Evolutionary conservation across 2,797 vertebrate species (phyloP).

Genomic region (Pelobates cultripes): DNA sequence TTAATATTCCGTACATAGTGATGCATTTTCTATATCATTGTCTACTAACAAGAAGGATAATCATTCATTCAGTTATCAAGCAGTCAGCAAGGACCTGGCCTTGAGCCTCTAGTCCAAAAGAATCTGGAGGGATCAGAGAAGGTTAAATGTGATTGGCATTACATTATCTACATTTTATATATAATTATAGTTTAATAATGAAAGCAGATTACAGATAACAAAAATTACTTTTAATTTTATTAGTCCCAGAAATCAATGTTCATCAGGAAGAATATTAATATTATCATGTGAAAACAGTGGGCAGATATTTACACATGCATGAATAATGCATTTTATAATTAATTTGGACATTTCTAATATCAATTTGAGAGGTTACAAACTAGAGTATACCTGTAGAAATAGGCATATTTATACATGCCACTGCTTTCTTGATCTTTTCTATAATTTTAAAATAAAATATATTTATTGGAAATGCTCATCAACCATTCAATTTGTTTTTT

Average conservation of each 20-base stretch:
- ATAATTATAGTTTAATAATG: conserved; percentile 86
- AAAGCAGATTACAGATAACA: conserved; percentile 85
- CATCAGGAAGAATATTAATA: conserved; percentile 16
- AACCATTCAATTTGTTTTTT: too few species aligned
- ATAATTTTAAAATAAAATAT: too few species aligned
- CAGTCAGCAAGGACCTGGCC: conserved; percentile 88
- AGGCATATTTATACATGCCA: too few species aligned
- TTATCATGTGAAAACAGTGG: background rate
- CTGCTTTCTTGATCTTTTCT: too few species aligned
- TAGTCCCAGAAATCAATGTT: conserved; percentile 48
- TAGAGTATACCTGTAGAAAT: too few species aligned
- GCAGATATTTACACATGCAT: conserved; percentile 1
- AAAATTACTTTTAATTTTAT: conserved; percentile 72
- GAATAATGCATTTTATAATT: conserved; percentile 13
- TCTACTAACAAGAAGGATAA: conserved; percentile 98
- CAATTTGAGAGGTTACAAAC: background rate
- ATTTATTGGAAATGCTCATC: too few species aligned
- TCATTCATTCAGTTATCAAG: conserved; percentile 98
- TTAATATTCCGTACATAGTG: conserved; percentile 98
- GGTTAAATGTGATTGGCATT: conserved; percentile 77
- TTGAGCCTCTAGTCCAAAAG: conserved; percentile 72
- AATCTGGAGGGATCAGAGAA: conserved; percentile 79
- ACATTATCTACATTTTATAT: conserved; percentile 68
- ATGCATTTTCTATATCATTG: conserved; percentile 92
- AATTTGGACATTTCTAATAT: conserved; percentile 15